Conservation (phyloP, 1,140 invertebrate genomes). For the Idris sp. region DNA sequence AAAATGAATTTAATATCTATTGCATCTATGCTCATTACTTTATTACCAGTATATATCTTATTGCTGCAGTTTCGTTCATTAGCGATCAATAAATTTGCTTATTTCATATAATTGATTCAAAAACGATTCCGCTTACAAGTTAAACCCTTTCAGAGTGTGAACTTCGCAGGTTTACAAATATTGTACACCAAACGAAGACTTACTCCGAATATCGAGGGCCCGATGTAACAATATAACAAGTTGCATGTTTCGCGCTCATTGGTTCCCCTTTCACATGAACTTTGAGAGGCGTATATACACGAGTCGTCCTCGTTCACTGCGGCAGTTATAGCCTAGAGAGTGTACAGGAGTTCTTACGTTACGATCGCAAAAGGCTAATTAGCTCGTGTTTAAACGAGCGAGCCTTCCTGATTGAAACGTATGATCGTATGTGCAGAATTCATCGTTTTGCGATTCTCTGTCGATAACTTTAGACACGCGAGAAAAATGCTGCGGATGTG, state of each 20-base stretch:
- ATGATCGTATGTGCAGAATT: conserved; percentile 63
- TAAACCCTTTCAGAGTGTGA: conserved; percentile 19
- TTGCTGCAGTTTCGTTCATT: neutral
- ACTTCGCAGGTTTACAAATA: conserved; percentile 35
- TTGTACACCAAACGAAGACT: conserved; percentile 34
- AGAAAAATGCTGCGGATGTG: conserved; percentile 57
- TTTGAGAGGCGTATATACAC: conserved; percentile 66
- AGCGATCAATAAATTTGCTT: neutral
- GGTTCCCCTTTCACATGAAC: conserved; percentile 75
- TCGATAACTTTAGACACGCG: conserved; percentile 60
- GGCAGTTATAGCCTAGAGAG: conserved; percentile 59
- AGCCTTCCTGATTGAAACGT: conserved; percentile 63
- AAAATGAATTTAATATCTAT: too few relatives aligned
- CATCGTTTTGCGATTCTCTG: conserved; percentile 62
- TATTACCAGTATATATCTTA: too few relatives aligned
- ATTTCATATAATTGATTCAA: neutral
- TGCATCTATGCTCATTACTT: too few relatives aligned
- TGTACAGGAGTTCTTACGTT: conserved; percentile 63
- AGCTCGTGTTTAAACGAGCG: conserved; percentile 64
- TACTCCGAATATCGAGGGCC: conserved; percentile 47
- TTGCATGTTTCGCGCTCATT: conserved; percentile 70
- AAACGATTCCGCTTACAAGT: neutral
- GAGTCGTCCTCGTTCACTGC: conserved; percentile 70
- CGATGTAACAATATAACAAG: conserved; percentile 62
- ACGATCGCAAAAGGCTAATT: conserved; percentile 65